phyloP scores from a whole-genome alignment of 2,888 invertebrate species.

The Eurytoma californica region DNA sequence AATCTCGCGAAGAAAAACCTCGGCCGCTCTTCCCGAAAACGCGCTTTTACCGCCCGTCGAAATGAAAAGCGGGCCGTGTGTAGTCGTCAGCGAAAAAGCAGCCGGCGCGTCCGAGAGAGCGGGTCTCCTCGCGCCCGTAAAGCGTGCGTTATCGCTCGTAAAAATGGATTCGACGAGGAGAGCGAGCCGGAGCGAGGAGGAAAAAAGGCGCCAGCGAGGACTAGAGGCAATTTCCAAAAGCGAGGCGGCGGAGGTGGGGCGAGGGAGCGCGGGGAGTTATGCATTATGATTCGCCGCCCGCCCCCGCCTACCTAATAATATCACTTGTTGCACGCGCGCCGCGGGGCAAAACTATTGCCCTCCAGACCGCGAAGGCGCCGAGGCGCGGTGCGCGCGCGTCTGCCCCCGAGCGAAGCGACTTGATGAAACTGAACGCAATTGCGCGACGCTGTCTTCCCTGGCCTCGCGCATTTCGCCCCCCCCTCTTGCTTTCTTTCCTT shows the following conservation, averaged over 20 bases:
- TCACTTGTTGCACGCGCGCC: conserved; percentile 71
- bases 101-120: too few species aligned
- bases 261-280: conserved; percentile 65
- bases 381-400: neutral
- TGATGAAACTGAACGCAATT: neutral
- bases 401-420: neutral
- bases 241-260: neutral
- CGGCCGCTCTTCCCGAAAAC: neutral
- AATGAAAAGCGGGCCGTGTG: neutral
- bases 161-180: conserved; percentile 29
- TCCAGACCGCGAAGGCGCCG: conserved; percentile 56
- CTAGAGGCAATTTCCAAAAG: conserved; percentile 29
- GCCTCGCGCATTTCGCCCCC: neutral
- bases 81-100: conserved; percentile 14
- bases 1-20: conserved; percentile 6
- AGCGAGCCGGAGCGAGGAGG: neutral
- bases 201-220: neutral
- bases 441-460: neutral
- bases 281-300: conserved; percentile 72
- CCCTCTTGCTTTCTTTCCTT: neutral
- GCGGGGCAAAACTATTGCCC: conserved; percentile 59
- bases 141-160: conserved; percentile 35
- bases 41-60: neutral
- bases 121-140: neutral
- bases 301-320: conserved; percentile 72